Evolutionary conservation across 1,140 invertebrate genomes (phyloP).

Genomic region (Platorchestia sp.): DNA sequence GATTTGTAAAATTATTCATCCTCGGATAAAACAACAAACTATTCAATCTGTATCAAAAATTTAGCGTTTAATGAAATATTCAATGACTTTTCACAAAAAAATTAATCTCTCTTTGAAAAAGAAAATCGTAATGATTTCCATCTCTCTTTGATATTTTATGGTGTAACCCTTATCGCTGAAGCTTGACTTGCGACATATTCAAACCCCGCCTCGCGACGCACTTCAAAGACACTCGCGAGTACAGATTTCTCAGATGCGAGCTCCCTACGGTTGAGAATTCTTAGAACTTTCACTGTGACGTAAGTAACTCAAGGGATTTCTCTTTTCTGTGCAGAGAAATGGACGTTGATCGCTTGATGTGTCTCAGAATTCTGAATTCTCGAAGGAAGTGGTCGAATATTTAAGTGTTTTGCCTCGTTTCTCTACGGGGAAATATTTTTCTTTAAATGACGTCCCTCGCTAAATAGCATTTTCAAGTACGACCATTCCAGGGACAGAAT

Average conservation of each 20-base stretch:
- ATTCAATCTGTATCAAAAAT: neutral
- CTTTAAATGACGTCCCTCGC: neutral
- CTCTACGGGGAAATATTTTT: neutral
- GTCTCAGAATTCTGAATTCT: neutral
- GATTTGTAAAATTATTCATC: neutral
- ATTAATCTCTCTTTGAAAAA: neutral
- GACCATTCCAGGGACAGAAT: neutral
- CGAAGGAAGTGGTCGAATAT: neutral
- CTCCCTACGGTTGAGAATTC: neutral
- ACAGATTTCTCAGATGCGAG: neutral
- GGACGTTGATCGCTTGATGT: neutral
- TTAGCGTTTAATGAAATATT: neutral
- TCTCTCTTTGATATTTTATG: neutral
- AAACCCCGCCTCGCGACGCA: neutral
- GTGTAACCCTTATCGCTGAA: neutral
- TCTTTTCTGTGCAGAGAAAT: neutral
- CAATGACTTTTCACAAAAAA: neutral
- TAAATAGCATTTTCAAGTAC: neutral
- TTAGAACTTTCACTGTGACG: neutral
- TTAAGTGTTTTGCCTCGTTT: neutral
- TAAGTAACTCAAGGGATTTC: neutral
- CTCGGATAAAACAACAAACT: neutral
- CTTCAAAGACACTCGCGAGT: neutral
- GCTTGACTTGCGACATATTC: neutral
- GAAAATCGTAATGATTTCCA: neutral